Evolutionary conservation across 2,797 vertebrate genomes (phyloP).

Genomic region (Syngnathus rostellatus): DNA sequence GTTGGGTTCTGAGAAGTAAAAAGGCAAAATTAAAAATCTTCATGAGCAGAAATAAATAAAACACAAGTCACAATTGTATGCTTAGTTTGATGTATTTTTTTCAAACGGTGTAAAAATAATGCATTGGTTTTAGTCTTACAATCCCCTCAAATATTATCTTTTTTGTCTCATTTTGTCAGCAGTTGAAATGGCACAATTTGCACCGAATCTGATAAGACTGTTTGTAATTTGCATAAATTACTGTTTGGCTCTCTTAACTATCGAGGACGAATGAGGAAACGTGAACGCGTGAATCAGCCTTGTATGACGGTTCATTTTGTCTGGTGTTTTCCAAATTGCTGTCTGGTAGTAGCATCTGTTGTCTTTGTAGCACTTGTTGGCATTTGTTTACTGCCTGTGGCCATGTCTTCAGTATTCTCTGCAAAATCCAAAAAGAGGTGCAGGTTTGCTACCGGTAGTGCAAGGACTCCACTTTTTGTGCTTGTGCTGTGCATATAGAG

Average conservation of each 20-base stretch:
- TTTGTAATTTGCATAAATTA: constrained; percentile 13
- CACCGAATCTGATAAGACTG: not conserved
- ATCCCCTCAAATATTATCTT: not conserved
- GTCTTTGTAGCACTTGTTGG: not conserved
- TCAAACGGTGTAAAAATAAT: not conserved
- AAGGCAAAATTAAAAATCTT: too few species aligned
- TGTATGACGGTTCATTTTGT: constrained; percentile 4
- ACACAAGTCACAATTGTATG: not conserved
- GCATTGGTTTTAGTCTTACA: not conserved
- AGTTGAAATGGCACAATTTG: not conserved
- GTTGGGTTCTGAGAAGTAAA: too few species aligned
- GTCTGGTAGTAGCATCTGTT: constrained; percentile 22
- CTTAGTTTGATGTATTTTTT: not conserved
- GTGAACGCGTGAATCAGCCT: not conserved
- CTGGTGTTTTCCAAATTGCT: constrained; percentile 9
- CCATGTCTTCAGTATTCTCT: not conserved
- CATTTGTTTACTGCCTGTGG: not conserved
- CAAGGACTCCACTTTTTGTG: not conserved
- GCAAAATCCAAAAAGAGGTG: not conserved
- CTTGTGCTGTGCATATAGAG: constrained; percentile 23
- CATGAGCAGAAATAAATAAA: too few species aligned
- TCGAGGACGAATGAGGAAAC: not conserved
- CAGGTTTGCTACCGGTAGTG: constrained; percentile 7
- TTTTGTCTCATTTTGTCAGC: not conserved
- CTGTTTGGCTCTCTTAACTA: not conserved